Percentiles rank a stretch among this genome's conserved stretches.
Conservation (phyloP, 2,113 vertebrate species). For the Gopherus flavomarginatus region DNA sequence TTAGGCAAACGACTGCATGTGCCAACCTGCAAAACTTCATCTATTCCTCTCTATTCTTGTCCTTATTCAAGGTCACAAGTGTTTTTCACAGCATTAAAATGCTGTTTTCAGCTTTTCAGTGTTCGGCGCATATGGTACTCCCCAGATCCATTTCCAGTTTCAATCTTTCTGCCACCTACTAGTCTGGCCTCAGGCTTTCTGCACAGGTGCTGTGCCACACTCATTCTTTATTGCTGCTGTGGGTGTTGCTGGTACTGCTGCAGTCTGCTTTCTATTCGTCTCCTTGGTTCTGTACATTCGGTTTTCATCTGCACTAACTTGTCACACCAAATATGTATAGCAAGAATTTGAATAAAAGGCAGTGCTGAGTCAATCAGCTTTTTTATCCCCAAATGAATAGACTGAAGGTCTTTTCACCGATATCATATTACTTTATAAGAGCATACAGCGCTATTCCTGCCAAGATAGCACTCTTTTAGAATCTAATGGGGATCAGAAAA, state of each 20-base stretch:
- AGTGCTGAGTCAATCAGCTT: not conserved
- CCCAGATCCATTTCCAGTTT: not conserved
- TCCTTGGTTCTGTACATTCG: not conserved
- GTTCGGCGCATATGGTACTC: constrained; percentile 47
- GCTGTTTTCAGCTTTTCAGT: constrained; percentile 23
- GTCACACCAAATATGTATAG: not conserved
- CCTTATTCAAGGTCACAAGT: constrained; percentile 46
- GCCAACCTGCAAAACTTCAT: not conserved
- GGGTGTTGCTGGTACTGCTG: not conserved
- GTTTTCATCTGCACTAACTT: not conserved
- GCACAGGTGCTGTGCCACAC: constrained; percentile 62
- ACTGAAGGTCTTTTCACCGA: not conserved
- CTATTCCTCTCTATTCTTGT: not conserved
- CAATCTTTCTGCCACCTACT: not conserved
- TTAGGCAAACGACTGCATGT: not conserved
- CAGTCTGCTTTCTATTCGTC: not conserved
- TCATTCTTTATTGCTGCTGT: constrained; percentile 38
- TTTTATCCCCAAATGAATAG: not conserved
- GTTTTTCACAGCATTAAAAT: not conserved
- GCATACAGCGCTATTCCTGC: not conserved
- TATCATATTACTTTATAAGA: not conserved
- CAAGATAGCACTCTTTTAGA: not conserved
- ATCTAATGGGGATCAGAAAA: not conserved
- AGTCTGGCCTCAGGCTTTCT: constrained; percentile 29
- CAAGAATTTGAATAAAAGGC: not conserved